Conservation (phyloP, 2,888 invertebrate species). For the Baccha elongata region DNA sequence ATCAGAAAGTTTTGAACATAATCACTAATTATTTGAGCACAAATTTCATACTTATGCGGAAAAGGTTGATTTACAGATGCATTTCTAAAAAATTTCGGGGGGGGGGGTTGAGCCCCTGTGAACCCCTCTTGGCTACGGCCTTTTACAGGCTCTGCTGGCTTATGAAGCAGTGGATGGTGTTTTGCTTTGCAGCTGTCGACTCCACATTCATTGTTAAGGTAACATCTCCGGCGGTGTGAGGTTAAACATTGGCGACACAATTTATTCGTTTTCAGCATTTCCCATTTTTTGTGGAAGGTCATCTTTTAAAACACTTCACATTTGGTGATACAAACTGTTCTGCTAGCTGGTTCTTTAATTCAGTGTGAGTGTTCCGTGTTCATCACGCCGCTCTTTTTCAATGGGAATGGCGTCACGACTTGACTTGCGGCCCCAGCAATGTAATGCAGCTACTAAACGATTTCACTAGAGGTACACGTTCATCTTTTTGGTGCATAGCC, state of each 20-base stretch:
- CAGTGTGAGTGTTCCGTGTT: constrained; percentile 41
- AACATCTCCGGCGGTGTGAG: constrained; percentile 35
- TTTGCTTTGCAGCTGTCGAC: constrained; percentile 36
- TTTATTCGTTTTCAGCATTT: constrained; percentile 29
- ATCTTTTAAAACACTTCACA: constrained; percentile 26
- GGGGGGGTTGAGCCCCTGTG: too few species aligned
- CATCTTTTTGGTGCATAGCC: constrained; percentile 43
- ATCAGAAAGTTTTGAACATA: too few species aligned
- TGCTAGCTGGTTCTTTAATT: neutral
- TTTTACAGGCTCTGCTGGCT: constrained; percentile 43
- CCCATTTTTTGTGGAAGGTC: constrained; percentile 34
- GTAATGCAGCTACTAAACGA: constrained; percentile 38
- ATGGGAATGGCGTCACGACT: constrained; percentile 28
- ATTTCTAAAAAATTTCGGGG: too few species aligned
- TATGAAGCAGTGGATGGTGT: too few species aligned
- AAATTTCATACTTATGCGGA: too few species aligned
- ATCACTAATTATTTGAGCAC: too few species aligned
- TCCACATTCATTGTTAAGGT: constrained; percentile 22
- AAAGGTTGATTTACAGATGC: too few species aligned
- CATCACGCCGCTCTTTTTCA: constrained; percentile 33
- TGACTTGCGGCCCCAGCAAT: constrained; percentile 56
- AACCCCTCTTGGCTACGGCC: too few species aligned
- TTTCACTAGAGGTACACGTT: constrained; percentile 24
- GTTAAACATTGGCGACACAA: constrained; percentile 42
- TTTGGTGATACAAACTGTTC: too few species aligned